Evolutionary conservation across 2,797 vertebrate species (phyloP).

Genomic region (Leptoclinus maculatus): DNA sequence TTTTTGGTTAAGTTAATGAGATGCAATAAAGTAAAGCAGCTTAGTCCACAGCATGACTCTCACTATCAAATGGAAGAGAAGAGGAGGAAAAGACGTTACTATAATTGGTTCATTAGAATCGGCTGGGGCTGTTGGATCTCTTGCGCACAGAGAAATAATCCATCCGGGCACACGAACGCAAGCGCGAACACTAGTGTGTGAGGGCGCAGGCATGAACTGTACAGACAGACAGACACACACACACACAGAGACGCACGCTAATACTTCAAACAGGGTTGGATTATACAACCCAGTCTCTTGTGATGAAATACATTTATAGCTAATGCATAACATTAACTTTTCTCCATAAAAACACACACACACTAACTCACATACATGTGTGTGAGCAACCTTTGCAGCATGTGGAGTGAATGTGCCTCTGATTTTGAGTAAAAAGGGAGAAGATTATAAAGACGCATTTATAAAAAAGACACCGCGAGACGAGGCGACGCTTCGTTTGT

Average conservation of each 20-base stretch:
- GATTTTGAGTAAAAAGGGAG: conserved; percentile 60
- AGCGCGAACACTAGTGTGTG: conserved; percentile 18
- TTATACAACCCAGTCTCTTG: conserved; percentile 56
- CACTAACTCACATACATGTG: conserved; percentile 10
- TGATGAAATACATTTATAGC: conserved; percentile 59
- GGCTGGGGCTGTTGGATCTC: conserved; percentile 61
- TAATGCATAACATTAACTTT: conserved; percentile 57
- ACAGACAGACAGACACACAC: conserved; percentile 32
- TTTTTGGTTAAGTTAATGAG: conserved; percentile 67
- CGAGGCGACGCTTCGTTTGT: conserved; percentile 46
- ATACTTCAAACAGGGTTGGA: conserved; percentile 55
- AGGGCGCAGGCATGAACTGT: background rate
- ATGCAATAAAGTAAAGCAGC: conserved; percentile 67
- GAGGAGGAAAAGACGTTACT: conserved; percentile 58
- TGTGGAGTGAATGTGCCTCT: conserved; percentile 58
- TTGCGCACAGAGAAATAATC: conserved; percentile 63
- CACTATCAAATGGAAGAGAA: conserved; percentile 55
- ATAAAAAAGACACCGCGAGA: conserved; percentile 33
- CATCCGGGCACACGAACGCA: conserved; percentile 23
- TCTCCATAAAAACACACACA: conserved; percentile 22
- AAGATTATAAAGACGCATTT: conserved; percentile 59
- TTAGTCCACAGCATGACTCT: conserved; percentile 62
- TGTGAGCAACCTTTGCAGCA: conserved; percentile 28
- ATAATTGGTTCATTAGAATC: conserved; percentile 77
- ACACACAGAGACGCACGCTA: conserved; percentile 18